Evolutionary conservation across 2,797 vertebrate species (phyloP), one percentile per base, ranked within the genome.

Genomic region (Arremon brunneinucha): DNA sequence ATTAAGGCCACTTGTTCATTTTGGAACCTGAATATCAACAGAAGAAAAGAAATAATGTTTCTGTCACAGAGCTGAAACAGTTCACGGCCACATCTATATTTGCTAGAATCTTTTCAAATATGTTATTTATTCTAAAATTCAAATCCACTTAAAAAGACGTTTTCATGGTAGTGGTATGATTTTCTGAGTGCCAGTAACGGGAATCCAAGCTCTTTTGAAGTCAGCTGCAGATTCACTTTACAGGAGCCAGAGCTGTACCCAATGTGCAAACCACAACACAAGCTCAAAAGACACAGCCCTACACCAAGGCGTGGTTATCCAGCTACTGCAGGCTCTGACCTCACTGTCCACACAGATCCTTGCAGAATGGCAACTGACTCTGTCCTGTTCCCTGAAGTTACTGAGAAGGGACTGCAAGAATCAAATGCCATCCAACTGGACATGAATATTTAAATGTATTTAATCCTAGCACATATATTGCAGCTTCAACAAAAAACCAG

Each of bases 1-100:
- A 98, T 97, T 95, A 98, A 95, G 95, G 98, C 98, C 91, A 98
- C 97, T 95, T 98, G 98, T 90, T 98, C 98, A 90, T 94, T 98
- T 97, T 98, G 98, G 97, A 98, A 98, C 98, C 98, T 98, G 94
- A 94, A 95, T 95, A 95, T 97, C 79, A 96, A 97, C 44, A 96
- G 92, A 97, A 97, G 72, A 96, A 94, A 95, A 96, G 72, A 95
- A 96, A 84, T 72, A 83, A 94, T 21, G 56, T 94, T 96, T 96
- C 95, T 87, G 64, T 96, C 93, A 95, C 79, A 91, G n/a, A 79
- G 34, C 76, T 90, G 49, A 91, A 95, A 90, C 35, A 65, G 60
- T 88, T 94, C 34, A 79, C 0, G 0, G 49, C 80, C 49, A 64
- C 60, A 86, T 64, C 74, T 91, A 5, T 28, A 70, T 90, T 84